Evolutionary conservation across 2,113 vertebrate genomes (phyloP).

Genomic region (Hirundichthys speculiger): DNA sequence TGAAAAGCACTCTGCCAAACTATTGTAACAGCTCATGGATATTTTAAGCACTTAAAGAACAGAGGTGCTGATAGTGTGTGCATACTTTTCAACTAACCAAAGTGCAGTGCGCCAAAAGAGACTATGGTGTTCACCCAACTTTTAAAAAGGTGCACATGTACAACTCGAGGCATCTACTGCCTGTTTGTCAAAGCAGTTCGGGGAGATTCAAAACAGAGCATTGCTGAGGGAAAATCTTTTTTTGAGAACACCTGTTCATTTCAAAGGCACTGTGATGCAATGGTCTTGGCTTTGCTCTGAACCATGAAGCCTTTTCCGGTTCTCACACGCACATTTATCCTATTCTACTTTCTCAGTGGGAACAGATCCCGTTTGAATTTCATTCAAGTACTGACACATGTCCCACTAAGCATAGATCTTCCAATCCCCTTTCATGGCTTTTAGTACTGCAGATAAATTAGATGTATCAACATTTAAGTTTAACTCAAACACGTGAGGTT

Average conservation of each 20-base stretch:
- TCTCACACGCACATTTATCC: conserved; percentile 37
- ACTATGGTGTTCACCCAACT: neutral
- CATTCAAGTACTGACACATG: conserved; percentile 41
- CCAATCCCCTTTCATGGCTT: conserved; percentile 8
- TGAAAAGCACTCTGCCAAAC: conserved; percentile 1
- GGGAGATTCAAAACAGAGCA: conserved; percentile 60
- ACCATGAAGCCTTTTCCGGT: conserved; percentile 52
- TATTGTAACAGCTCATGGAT: conserved; percentile 3
- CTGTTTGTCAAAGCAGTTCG: conserved; percentile 45
- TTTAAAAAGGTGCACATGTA: neutral
- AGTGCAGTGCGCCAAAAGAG: no score
- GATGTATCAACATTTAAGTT: conserved; percentile 5
- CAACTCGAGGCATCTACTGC: conserved; percentile 5
- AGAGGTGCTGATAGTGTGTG: neutral
- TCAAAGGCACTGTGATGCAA: conserved; percentile 71
- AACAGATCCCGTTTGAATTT: conserved; percentile 50
- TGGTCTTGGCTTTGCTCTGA: conserved; percentile 52
- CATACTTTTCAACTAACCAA: no score
- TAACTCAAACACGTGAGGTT: conserved; percentile 1
- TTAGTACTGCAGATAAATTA: conserved; percentile 19
- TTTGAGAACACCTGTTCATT: conserved; percentile 75
- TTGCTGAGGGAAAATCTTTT: conserved; percentile 55
- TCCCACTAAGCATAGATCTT: conserved; percentile 37
- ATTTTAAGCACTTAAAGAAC: conserved; percentile 9
- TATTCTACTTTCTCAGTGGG: conserved; percentile 41